A percentile compares a stretch with the other conserved stretches of the same genome.
phyloP scores from a whole-genome alignment of 2,888 invertebrate genomes.

The Steinernema hermaphroditum region DNA sequence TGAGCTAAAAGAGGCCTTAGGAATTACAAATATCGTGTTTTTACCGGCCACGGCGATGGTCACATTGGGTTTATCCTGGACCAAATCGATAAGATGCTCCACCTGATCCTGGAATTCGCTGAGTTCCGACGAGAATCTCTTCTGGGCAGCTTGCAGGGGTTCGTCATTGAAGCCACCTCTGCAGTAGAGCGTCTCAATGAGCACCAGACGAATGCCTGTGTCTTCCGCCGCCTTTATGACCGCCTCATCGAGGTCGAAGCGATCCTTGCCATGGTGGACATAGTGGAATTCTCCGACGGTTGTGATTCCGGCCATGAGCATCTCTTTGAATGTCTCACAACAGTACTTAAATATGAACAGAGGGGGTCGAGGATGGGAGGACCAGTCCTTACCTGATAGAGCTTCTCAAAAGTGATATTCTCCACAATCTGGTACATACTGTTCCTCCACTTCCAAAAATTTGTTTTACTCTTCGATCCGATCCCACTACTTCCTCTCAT shows the following conservation, averaged over 20 bases:
- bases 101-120: constrained; percentile 51
- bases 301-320: constrained; percentile 64
- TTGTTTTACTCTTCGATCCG: constrained; percentile 51
- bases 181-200: constrained; percentile 62
- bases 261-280: constrained; percentile 58
- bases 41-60: constrained; percentile 50
- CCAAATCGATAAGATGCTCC: constrained; percentile 37
- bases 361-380: background rate
- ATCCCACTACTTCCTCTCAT: constrained; percentile 59
- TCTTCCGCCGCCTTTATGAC: constrained; percentile 61
- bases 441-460: constrained; percentile 65
- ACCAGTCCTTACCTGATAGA: constrained; percentile 51
- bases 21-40: constrained; percentile 3
- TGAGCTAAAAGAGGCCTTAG: constrained; percentile 48
- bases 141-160: constrained; percentile 51
- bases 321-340: constrained; percentile 59
- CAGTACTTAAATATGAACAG: constrained; percentile 60
- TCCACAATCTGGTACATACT: constrained; percentile 64
- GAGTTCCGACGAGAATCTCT: constrained; percentile 48
- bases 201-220: constrained; percentile 59
- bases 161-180: constrained; percentile 56
- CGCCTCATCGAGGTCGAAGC: constrained; percentile 53
- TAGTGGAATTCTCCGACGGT: constrained; percentile 66
- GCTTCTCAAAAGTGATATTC: constrained; percentile 49
- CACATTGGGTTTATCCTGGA: constrained; percentile 27